Evolutionary conservation across 2,888 invertebrate species (phyloP), one percentile per base, ranked within the genome.

Genomic region (Rhingia campestris): DNA sequence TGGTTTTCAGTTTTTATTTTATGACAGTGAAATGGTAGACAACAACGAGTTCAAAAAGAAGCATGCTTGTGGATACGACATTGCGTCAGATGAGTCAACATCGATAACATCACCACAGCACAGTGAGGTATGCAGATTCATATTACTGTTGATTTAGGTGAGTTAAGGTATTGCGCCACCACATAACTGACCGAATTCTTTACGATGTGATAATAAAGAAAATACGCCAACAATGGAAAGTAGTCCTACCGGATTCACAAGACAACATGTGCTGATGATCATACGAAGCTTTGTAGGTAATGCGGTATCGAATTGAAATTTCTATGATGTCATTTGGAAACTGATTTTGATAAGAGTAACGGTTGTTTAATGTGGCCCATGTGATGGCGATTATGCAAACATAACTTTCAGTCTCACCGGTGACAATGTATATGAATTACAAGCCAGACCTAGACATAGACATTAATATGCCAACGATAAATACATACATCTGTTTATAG

Each of bases 31-130:
- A 14, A 41, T 39, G 43, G 49, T 4, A 5, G 22, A 3, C 7
- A 5, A n/a, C 4, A 32, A 3, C 32, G 12, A 12, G 53, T 4
- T 32, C 14, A 4, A 43, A 35, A 49, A 59, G 59, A 49, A 41
- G 39, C 22, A 1, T 37, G 35, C 41, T 56, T 56, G 56, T 74
- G 61, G 35, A 51, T 73, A 22, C 41, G 32, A 5, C 64, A 9
- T 79, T 82, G 82, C 73, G 53, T 79, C 82, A 82, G 73, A 74
- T 79, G 73, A 79, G 73, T 82, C 79, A 79, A 79, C 63, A 66
- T 14, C 22, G 22, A 22, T 22, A 22, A 22, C 22, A 22, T 22
- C 22, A 35, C 4, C 35, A 66, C 41, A 10, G 7, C 12, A 37
- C 33, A 6, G 33, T 37, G 6, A 49, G 43, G 58, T 43, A 75